Percentiles rank a stretch among this genome's conserved stretches.
These are phyloP conservation scores for Sarcophaga carnaria DNA, from an alignment of 2,888 invertebrate species.

Conservation along the genomic window DNA sequence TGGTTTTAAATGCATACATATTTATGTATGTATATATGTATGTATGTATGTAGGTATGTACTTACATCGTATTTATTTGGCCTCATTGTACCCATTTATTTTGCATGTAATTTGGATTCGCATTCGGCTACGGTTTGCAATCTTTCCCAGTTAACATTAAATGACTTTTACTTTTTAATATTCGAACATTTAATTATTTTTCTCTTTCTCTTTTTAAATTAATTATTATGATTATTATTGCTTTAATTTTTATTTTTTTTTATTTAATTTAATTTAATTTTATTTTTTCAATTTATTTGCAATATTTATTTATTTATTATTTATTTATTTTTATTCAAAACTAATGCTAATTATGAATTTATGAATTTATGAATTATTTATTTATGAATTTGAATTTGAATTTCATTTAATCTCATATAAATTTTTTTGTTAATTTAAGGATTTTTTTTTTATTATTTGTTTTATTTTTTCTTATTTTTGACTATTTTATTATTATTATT, in stretches of 20 bases:
- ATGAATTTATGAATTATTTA: slow-evolving; percentile 7
- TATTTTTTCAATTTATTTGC: neutral
- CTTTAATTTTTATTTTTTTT: neutral
- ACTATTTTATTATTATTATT: too few relatives aligned
- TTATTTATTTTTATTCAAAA: neutral
- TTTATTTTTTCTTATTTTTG: slow-evolving; percentile 3
- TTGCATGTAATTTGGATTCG: slow-evolving; percentile 82
- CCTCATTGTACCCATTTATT: slow-evolving; percentile 83
- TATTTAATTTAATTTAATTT: neutral
- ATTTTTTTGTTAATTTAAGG: neutral
- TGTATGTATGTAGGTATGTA: slow-evolving; percentile 67
- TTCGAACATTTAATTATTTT: slow-evolving; percentile 19
- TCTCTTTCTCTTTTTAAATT: slow-evolving; percentile 16
- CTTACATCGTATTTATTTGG: slow-evolving; percentile 83
- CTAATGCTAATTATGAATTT: neutral
- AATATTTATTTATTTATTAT: neutral
- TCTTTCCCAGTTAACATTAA: slow-evolving; percentile 78
- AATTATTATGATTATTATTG: neutral
- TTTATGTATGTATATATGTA: too few relatives aligned
- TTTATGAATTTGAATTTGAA: neutral
- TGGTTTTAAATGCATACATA: too few relatives aligned
- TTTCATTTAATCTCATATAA: neutral
- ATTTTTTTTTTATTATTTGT: slow-evolving; percentile 14
- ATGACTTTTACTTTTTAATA: slow-evolving; percentile 14
- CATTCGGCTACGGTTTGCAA: slow-evolving; percentile 82